phyloP scores from a whole-genome alignment of 2,113 vertebrate species.

The Panthera tigris region DNA sequence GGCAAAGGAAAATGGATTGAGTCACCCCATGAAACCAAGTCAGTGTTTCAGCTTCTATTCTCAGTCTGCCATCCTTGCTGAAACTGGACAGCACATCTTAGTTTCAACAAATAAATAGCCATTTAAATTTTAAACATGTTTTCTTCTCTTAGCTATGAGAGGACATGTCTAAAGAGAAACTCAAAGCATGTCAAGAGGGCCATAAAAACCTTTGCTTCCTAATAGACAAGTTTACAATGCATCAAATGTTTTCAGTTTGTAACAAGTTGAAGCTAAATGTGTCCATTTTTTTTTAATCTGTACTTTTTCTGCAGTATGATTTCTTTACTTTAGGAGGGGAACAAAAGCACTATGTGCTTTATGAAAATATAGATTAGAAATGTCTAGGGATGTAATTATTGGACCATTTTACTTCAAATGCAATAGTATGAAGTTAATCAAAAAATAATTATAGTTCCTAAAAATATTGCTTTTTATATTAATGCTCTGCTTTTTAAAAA shows the following conservation, averaged over 20 bases:
- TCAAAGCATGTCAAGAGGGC: background rate
- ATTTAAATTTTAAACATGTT: background rate
- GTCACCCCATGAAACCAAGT: background rate
- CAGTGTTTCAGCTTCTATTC: background rate
- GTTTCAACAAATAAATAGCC: background rate
- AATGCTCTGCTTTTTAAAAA: background rate
- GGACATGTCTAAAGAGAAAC: background rate
- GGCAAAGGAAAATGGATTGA: background rate
- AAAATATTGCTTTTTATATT: slow-evolving; percentile 68
- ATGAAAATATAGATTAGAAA: slow-evolving; percentile 38
- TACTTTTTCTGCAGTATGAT: background rate
- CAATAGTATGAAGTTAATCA: slow-evolving; percentile 59
- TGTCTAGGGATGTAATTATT: slow-evolving; percentile 38
- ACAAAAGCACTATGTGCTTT: background rate
- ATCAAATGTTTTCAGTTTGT: background rate
- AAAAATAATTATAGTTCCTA: slow-evolving; percentile 59
- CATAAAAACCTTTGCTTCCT: background rate
- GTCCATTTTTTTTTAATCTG: background rate
- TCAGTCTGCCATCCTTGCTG: background rate
- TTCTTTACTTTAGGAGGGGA: background rate
- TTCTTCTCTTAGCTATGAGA: background rate
- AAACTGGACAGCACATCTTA: background rate
- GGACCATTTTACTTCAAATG: slow-evolving; percentile 35
- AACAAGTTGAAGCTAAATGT: slow-evolving; percentile 16
- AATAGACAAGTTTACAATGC: background rate